Evolutionary conservation across 2,888 invertebrate genomes (phyloP).

Genomic region (Nemotelus nigrinus): DNA sequence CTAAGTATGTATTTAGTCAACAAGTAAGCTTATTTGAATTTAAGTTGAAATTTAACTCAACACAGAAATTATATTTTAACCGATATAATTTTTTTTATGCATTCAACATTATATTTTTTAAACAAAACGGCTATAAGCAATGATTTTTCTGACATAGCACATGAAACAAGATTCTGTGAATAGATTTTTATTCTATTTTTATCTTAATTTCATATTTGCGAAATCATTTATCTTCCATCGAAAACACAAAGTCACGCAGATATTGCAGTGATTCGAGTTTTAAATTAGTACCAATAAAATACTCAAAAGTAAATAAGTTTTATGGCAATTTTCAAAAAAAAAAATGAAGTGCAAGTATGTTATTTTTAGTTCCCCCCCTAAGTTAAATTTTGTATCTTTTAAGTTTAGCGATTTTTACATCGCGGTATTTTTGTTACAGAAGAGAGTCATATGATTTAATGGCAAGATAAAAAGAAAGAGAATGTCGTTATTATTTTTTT

Average conservation of each 20-base stretch:
- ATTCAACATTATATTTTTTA: constrained; percentile 22
- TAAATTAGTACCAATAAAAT: constrained; percentile 50
- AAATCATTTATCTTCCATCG: constrained; percentile 49
- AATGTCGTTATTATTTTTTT: constrained; percentile 20
- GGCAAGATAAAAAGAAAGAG: no score
- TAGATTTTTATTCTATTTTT: constrained; percentile 45
- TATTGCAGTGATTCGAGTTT: constrained; percentile 47
- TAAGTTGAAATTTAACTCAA: constrained; percentile 29
- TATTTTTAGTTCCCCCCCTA: constrained; percentile 39
- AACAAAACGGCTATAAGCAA: constrained; percentile 29
- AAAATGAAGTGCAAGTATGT: not conserved
- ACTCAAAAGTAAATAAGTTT: constrained; percentile 52
- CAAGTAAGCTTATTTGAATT: constrained; percentile 39
- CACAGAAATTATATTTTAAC: not conserved
- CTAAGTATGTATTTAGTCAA: constrained; percentile 21
- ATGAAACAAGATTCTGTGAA: constrained; percentile 38
- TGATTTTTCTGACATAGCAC: not conserved
- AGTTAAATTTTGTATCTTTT: constrained; percentile 46
- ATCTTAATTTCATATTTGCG: constrained; percentile 27
- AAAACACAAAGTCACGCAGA: constrained; percentile 49
- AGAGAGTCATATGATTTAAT: no score
- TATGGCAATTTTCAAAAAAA: constrained; percentile 37
- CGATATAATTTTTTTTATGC: constrained; percentile 42
- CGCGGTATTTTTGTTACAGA: constrained; percentile 36
- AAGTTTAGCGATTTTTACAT: not conserved